Evolutionary conservation across 2,888 invertebrate species (phyloP), one percentile per base, ranked within the genome.

Genomic region (Pinctada fucata): DNA sequence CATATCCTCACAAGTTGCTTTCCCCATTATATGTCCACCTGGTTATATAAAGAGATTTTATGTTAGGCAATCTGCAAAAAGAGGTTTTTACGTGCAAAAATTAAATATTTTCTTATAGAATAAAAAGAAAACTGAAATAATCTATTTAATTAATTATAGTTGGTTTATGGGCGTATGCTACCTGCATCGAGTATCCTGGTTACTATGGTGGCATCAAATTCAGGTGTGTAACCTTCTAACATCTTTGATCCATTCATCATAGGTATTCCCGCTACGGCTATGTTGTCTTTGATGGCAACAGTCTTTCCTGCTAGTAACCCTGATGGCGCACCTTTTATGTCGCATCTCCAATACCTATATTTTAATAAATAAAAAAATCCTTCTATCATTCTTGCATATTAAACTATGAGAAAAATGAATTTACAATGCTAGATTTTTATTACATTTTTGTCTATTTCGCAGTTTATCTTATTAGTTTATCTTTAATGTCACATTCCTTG

Each of bases 21-120:
- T 91, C 3, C 91, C 91, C 13, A 87, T 5, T 52, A 91, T 91
- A 4, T 75, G 75, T 1, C 88, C 91, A 69, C 91, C 91, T 91
- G 76, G 8, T 8, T 10, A 58, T 10, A 58, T 10, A 1, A 13
- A 31, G 31, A 31, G 31, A 31, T 31, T 31, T 31, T 31, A 31
- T 31, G 31, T 31, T 31, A 31, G 0, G 31, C 31, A 31, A 31
- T 31, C 31, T 31, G 31, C 31, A 31, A 31, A 31, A 31, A 31
- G 31, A 31, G 31, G 31, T 31, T 31, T 31, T 31, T 31, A 31
- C 31, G 31, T 31, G 31, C 31, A 31, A 31, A 31, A 31, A 31
- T 31, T 31, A 31, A 31, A 31, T 31, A 31, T 31, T 31, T 31
- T 31, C 31, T 31, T 31, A 31, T 31, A 31, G 31, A 31, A 31